Percentiles rank a stretch among this genome's conserved stretches.
Conservation (phyloP, 1,140 invertebrate species). For the Apolygus lucorum region DNA sequence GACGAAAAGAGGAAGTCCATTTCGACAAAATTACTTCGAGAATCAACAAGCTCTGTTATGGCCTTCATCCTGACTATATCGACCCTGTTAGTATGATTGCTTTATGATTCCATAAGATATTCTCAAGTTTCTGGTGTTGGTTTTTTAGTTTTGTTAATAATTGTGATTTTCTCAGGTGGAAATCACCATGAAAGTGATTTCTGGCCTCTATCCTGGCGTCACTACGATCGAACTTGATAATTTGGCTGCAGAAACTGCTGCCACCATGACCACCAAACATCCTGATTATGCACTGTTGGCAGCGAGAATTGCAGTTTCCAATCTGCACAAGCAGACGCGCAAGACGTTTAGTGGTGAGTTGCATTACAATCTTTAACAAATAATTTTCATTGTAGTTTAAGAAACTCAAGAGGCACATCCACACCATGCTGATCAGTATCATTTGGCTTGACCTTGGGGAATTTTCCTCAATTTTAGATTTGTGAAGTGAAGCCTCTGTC, state of each 20-base stretch:
- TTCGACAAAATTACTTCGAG: slow-evolving; percentile 97
- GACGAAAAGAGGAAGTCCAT: slow-evolving; percentile 83
- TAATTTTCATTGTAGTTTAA: too few relatives aligned
- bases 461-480: too few relatives aligned
- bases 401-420: too few relatives aligned
- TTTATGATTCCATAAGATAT: too few relatives aligned
- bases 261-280: slow-evolving; percentile 91
- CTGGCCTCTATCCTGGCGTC: slow-evolving; percentile 88
- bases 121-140: too few relatives aligned
- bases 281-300: slow-evolving; percentile 95
- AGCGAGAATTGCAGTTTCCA: slow-evolving; percentile 91
- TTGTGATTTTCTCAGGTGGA: slow-evolving; percentile 48
- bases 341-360: slow-evolving; percentile 74
- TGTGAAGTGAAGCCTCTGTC: too few relatives aligned
- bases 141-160: too few relatives aligned
- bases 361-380: too few relatives aligned
- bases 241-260: slow-evolving; percentile 91
- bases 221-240: slow-evolving; percentile 96
- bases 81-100: slow-evolving; percentile 87
- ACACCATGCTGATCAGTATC: too few relatives aligned
- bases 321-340: slow-evolving; percentile 94
- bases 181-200: slow-evolving; percentile 83
- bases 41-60: slow-evolving; percentile 92
- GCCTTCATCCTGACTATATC: slow-evolving; percentile 89
- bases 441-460: too few relatives aligned